Percentiles rank a stretch among this genome's conserved stretches.
phyloP scores from a whole-genome alignment of 2,888 invertebrate genomes.

The Iselma pallidipennis region DNA sequence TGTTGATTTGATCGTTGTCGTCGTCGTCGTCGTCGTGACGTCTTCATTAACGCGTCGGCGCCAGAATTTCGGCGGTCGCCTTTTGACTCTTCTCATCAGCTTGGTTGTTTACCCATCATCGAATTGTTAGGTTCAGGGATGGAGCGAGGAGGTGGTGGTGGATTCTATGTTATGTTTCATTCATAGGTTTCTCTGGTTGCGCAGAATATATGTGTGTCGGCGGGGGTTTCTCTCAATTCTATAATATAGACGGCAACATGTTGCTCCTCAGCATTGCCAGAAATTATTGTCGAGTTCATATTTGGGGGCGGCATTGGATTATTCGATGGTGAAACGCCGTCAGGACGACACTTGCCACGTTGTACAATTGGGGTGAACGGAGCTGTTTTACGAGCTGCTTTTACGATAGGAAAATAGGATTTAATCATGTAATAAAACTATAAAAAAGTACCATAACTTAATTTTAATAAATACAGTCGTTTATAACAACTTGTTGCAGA shows the following conservation, averaged over 20 bases:
- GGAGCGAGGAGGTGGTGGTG: not conserved
- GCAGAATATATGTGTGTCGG: conserved; percentile 26
- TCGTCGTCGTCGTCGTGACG: too few relatives aligned
- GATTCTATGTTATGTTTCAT: conserved; percentile 40
- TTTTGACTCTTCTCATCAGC: conserved; percentile 3
- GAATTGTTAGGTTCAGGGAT: conserved; percentile 7
- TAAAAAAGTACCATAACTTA: not conserved
- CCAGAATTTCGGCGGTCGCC: not conserved
- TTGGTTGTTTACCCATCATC: conserved; percentile 19
- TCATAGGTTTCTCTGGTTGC: conserved; percentile 41
- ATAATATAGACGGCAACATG: conserved; percentile 39
- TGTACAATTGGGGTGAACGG: not conserved
- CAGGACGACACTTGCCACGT: not conserved
- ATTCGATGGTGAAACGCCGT: not conserved
- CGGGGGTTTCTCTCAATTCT: conserved; percentile 30
- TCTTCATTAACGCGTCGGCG: not conserved
- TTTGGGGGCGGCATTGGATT: not conserved
- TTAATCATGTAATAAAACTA: not conserved
- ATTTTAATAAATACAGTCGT: not conserved
- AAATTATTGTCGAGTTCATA: conserved; percentile 17
- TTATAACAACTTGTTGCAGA: too few relatives aligned
- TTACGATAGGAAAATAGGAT: not conserved
- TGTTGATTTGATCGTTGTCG: not conserved
- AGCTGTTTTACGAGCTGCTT: not conserved
- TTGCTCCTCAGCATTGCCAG: conserved; percentile 33